A percentile compares a stretch with the other conserved stretches of the same genome.
Conservation (phyloP, 2,888 invertebrate genomes). For the Acanthacorydalis orientalis region DNA sequence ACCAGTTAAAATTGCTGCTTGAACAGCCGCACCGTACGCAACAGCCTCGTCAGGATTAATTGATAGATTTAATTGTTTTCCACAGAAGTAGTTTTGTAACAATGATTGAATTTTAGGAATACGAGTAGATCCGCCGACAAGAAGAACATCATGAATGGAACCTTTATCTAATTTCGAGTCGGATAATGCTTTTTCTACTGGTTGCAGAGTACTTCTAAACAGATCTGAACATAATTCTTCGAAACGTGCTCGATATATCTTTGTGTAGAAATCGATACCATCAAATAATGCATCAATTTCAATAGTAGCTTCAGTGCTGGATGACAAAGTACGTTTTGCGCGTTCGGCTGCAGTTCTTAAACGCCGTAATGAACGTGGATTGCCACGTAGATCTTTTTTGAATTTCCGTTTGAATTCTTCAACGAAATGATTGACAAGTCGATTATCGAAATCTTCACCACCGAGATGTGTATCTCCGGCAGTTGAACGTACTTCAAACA, state of each 20-base stretch:
- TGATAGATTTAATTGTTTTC: conserved; percentile 22
- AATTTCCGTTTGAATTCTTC: conserved; percentile 57
- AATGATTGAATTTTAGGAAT: conserved; percentile 64
- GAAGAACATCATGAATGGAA: conserved; percentile 59
- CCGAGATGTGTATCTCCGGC: conserved; percentile 35
- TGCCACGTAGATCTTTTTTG: conserved; percentile 47
- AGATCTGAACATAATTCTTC: conserved; percentile 57
- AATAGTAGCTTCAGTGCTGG: conserved; percentile 56
- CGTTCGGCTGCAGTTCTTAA: conserved; percentile 61
- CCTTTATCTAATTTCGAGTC: conserved; percentile 66
- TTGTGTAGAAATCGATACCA: conserved; percentile 55
- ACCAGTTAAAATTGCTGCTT: conserved; percentile 22
- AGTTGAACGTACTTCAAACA: conserved; percentile 36
- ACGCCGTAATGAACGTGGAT: conserved; percentile 48
- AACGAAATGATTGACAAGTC: conserved; percentile 48
- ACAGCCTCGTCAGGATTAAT: conserved; percentile 25
- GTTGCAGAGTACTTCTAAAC: conserved; percentile 50
- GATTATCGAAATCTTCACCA: conserved; percentile 33
- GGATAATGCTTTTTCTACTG: conserved; percentile 54
- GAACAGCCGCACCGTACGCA: conserved; percentile 23
- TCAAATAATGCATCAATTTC: conserved; percentile 62
- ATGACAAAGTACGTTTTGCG: conserved; percentile 62
- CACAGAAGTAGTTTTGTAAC: conserved; percentile 58
- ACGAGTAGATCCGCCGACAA: conserved; percentile 68
- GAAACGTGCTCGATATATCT: conserved; percentile 57